phyloP scores from a whole-genome alignment of 2,113 vertebrate species.

The Trinectes maculatus region DNA sequence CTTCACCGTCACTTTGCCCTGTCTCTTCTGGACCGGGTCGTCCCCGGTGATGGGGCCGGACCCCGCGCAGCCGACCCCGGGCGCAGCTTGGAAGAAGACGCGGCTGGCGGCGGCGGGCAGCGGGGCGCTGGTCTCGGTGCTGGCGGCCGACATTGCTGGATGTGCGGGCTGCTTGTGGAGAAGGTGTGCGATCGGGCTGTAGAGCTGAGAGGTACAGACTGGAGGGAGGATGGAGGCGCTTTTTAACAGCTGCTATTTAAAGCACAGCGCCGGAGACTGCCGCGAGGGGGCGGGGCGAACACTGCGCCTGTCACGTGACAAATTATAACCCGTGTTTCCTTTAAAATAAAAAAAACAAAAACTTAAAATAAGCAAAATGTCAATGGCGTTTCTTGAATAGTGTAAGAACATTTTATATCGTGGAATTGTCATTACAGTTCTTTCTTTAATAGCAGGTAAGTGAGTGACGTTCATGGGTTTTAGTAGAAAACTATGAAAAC shows the following conservation, averaged over 20 bases:
- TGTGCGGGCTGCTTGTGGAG: conserved; percentile 25
- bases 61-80: conserved; percentile 81
- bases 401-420: no score
- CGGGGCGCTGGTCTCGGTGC: conserved; percentile 80
- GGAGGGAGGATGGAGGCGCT: conserved; percentile 59
- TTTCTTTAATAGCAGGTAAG: no score
- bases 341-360: not conserved
- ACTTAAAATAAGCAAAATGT: no score
- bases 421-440: no score
- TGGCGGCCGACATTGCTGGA: conserved; percentile 81
- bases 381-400: no score
- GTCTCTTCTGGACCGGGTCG: conserved; percentile 88
- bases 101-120: conserved; percentile 79
- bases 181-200: conserved; percentile 39
- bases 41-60: conserved; percentile 79
- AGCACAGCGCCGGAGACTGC: conserved; percentile 75
- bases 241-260: conserved; percentile 86
- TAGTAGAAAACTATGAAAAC: no score
- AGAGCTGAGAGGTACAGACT: conserved; percentile 33
- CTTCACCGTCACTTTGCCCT: conserved; percentile 98
- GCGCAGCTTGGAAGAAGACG: conserved; percentile 90
- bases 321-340: not conserved
- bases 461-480: no score
- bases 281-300: conserved; percentile 67
- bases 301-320: conserved; percentile 3